Percentiles rank a stretch among this genome's conserved stretches.
phyloP scores from a whole-genome alignment of 2,797 vertebrate genomes.

The Malurus leucopterus region DNA sequence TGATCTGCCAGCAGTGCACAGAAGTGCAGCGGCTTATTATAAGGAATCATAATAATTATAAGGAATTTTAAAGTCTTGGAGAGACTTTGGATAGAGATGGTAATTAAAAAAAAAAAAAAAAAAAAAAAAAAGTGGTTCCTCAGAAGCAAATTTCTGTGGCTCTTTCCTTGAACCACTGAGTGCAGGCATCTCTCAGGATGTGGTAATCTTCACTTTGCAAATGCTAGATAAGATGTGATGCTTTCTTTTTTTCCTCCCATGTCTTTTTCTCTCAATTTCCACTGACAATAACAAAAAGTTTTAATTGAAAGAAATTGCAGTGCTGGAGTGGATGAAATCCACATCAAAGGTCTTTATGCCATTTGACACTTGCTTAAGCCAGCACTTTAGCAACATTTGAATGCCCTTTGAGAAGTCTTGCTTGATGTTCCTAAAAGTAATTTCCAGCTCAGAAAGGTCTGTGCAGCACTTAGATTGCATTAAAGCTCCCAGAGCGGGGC shows the following conservation, averaged over 20 bases:
- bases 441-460: background rate
- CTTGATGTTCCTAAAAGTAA: fast-evolving
- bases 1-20: background rate
- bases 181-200: fast-evolving
- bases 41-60: background rate
- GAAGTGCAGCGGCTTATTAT: background rate
- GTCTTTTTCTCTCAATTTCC: background rate
- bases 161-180: background rate
- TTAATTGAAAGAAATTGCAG: background rate
- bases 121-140: background rate
- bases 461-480: background rate
- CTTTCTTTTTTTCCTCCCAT: background rate
- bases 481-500: background rate
- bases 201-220: background rate
- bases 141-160: background rate
- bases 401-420: background rate
- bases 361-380: background rate
- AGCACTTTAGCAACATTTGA: background rate
- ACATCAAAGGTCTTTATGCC: background rate
- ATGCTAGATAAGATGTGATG: background rate
- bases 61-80: background rate
- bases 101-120: background rate
- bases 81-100: background rate
- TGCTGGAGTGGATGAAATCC: background rate
- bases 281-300: background rate